phyloP scores from a whole-genome alignment of 2,888 invertebrate genomes.

The Lasioglossum oenotherae region DNA sequence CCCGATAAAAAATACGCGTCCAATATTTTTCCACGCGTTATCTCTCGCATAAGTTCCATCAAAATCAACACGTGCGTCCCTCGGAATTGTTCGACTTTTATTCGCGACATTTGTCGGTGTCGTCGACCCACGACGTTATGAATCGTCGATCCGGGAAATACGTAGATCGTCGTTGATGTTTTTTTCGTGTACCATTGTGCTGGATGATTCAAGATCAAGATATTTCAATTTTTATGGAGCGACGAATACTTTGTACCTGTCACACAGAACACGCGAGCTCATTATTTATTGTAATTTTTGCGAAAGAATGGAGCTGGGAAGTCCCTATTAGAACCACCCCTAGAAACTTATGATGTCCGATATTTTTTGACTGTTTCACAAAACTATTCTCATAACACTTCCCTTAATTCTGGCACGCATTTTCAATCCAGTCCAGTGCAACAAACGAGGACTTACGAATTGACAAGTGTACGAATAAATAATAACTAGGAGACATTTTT shows the following conservation, averaged over 20 bases:
- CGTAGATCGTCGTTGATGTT: background rate
- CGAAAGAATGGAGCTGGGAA: too few relatives aligned
- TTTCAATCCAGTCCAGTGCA: too few relatives aligned
- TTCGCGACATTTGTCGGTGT: background rate
- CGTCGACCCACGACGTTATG: background rate
- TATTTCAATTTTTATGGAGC: constrained; percentile 2
- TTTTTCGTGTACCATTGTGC: background rate
- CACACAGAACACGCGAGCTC: background rate
- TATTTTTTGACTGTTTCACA: background rate
- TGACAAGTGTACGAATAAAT: too few relatives aligned
- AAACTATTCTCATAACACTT: too few relatives aligned
- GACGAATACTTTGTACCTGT: background rate
- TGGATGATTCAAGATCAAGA: background rate
- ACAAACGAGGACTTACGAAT: too few relatives aligned
- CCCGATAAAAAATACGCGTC: background rate
- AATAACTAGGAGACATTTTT: too few relatives aligned
- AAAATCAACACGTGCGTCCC: background rate
- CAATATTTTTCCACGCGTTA: background rate
- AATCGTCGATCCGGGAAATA: background rate
- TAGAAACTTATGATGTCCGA: background rate
- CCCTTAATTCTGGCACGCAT: too few relatives aligned
- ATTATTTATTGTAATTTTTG: background rate
- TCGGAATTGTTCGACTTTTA: background rate
- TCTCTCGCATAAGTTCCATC: background rate
- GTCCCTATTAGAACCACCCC: background rate